These are phyloP conservation scores for Gephyroberyx darwinii DNA, from an alignment of 2,797 vertebrate species.

Conservation along the genomic window DNA sequence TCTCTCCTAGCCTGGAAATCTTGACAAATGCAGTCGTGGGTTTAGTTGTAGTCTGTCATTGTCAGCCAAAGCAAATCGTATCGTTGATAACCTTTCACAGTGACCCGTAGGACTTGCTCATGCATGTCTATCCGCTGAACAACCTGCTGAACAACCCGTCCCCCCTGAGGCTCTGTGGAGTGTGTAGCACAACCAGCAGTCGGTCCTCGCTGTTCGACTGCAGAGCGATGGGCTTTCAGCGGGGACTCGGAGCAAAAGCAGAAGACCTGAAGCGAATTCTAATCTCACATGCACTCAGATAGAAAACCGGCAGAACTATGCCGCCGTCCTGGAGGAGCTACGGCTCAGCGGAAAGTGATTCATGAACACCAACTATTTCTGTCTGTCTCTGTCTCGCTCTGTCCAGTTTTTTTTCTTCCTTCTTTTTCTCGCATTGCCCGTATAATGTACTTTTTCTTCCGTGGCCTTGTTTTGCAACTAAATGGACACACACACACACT, in stretches of 20 bases:
- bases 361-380: conserved; percentile 38
- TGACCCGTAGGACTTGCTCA: conserved; percentile 41
- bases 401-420: not conserved
- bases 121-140: conserved; percentile 48
- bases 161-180: conserved; percentile 21
- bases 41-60: conserved; percentile 45
- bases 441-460: conserved; percentile 5
- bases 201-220: conserved; percentile 45
- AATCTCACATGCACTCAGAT: conserved; percentile 47
- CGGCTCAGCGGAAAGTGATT: conserved; percentile 43
- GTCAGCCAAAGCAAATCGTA: conserved; percentile 55
- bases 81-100: conserved; percentile 37
- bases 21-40: conserved; percentile 12
- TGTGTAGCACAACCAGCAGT: conserved; percentile 51
- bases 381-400: conserved; percentile 29
- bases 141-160: conserved; percentile 29
- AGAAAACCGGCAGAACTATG: conserved; percentile 20
- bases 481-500: not conserved
- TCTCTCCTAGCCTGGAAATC: conserved; percentile 17
- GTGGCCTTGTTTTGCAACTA: conserved; percentile 13
- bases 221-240: conserved; percentile 57
- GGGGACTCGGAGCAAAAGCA: conserved; percentile 61
- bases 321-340: conserved; percentile 22
- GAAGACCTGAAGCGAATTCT: conserved; percentile 61
- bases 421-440: conserved; percentile 1